Evolutionary conservation across 2,797 vertebrate species (phyloP).

Genomic region (Parauchenoglanis ngamensis): DNA sequence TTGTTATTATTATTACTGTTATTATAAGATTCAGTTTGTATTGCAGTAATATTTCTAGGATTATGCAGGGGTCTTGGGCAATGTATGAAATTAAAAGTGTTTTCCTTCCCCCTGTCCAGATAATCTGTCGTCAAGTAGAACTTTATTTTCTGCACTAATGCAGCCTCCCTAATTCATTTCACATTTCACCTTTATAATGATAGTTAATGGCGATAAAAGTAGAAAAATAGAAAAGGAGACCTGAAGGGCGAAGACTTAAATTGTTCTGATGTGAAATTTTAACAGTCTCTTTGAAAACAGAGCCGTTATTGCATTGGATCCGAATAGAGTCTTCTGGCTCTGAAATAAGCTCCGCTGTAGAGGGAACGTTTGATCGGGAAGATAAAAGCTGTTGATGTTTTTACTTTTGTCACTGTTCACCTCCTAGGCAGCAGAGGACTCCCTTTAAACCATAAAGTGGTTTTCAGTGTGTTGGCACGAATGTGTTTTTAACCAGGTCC

Average conservation of each 20-base stretch:
- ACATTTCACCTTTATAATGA: neutral
- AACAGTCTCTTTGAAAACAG: neutral
- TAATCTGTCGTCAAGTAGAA: neutral
- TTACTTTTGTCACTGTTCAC: neutral
- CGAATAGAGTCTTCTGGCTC: neutral
- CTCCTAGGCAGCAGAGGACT: neutral
- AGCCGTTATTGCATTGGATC: neutral
- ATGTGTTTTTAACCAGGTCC: constrained; percentile 74
- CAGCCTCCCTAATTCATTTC: neutral
- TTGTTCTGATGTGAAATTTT: neutral
- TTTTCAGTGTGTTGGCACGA: neutral
- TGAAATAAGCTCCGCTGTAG: neutral
- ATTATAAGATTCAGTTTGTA: neutral
- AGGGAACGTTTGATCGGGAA: neutral
- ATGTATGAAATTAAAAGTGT: neutral
- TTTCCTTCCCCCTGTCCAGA: neutral
- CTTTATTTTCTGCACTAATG: neutral
- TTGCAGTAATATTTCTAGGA: neutral
- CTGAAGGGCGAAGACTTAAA: neutral
- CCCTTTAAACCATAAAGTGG: neutral
- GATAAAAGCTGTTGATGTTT: neutral
- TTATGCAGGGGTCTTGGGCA: neutral
- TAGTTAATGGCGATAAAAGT: no score
- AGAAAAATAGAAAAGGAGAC: neutral
- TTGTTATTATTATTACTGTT: neutral